Evolutionary conservation across 2,888 invertebrate species (phyloP).

Genomic region (Amphiduros pacificus): DNA sequence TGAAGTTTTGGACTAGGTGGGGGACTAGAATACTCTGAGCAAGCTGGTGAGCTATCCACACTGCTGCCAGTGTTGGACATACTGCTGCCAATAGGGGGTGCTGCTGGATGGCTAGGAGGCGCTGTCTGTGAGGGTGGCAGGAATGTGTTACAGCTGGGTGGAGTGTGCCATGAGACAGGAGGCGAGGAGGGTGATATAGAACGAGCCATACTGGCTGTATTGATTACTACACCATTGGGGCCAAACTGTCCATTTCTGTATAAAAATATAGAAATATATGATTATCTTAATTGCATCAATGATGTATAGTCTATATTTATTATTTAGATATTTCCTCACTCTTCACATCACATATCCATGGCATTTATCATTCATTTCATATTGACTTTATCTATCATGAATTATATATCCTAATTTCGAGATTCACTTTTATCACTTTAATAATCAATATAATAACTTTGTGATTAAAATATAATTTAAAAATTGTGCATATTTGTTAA

Average conservation of each 20-base stretch:
- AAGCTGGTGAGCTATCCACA: conserved; percentile 1
- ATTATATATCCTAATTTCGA: too few relatives aligned
- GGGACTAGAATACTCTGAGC: conserved; percentile 13
- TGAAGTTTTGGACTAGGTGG: background rate
- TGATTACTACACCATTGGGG: conserved; percentile 1
- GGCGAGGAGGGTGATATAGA: background rate
- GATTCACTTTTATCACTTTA: too few relatives aligned
- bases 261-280: background rate
- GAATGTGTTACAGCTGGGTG: background rate
- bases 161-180: background rate
- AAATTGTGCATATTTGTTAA: background rate
- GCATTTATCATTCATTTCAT: too few relatives aligned
- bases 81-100: background rate
- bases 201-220: background rate
- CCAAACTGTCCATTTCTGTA: background rate
- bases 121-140: background rate
- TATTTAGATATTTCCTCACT: too few relatives aligned
- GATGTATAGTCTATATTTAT: too few relatives aligned
- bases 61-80: too few relatives aligned
- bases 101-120: background rate
- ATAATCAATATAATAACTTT: background rate
- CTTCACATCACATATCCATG: too few relatives aligned
- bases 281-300: too few relatives aligned
- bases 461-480: background rate
- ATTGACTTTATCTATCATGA: too few relatives aligned